Conservation (phyloP, 2,113 vertebrate species). For the Heterocephalus glaber region DNA sequence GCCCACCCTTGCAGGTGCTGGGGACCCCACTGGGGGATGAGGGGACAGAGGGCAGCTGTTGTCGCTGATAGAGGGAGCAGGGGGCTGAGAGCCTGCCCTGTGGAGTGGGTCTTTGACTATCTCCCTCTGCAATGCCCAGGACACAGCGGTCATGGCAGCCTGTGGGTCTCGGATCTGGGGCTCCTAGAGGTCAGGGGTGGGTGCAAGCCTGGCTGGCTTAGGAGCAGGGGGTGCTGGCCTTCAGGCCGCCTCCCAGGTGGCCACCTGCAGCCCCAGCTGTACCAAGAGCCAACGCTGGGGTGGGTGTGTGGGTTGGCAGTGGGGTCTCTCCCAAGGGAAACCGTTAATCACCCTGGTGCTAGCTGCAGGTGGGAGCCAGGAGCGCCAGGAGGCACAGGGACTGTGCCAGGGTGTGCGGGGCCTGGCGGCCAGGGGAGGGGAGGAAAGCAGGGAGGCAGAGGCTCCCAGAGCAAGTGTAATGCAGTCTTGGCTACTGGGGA, state of each 20-base stretch:
- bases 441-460: accelerated
- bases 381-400: neutral
- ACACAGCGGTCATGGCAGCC: no score
- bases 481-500: neutral
- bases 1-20: no score
- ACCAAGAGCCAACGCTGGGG: neutral
- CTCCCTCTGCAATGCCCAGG: neutral
- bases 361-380: neutral
- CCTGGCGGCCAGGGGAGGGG: neutral
- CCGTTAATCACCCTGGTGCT: conserved; percentile 46
- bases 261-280: neutral
- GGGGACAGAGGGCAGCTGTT: no score
- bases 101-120: accelerated
- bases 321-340: conserved; percentile 69
- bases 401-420: neutral
- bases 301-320: neutral
- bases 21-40: neutral
- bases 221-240: neutral
- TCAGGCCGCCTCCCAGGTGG: neutral
- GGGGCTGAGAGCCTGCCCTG: neutral
- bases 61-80: no score
- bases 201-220: accelerated
- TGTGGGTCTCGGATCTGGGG: neutral
- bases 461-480: neutral
- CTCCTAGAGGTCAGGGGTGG: neutral